phyloP scores from a whole-genome alignment of 2,888 invertebrate species.

The Nemurella pictetii region DNA sequence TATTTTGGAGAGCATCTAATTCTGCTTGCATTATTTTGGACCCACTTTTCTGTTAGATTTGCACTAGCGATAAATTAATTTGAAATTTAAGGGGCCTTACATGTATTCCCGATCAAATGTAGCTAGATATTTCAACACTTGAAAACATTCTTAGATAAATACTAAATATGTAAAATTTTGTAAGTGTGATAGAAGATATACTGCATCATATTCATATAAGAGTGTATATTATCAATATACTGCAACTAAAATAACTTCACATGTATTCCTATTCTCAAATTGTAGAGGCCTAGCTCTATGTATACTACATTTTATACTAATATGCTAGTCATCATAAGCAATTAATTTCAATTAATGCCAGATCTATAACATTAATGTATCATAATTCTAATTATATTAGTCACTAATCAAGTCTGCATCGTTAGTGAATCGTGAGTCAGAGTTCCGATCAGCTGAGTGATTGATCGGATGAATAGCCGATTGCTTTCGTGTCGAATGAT shows the following conservation, averaged over 20 bases:
- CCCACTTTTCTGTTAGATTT: neutral
- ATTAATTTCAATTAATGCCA: constrained; percentile 22
- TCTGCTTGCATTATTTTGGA: neutral
- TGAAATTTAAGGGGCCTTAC: constrained; percentile 28
- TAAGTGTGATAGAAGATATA: neutral
- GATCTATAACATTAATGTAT: constrained; percentile 13
- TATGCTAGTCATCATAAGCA: constrained; percentile 39
- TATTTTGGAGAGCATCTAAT: neutral
- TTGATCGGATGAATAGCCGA: neutral
- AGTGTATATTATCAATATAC: neutral
- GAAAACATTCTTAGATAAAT: neutral
- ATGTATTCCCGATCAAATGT: constrained; percentile 25
- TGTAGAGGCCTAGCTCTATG: neutral
- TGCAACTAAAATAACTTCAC: neutral
- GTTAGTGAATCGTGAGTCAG: neutral
- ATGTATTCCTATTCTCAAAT: neutral
- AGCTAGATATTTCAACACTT: constrained; percentile 6
- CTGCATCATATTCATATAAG: neutral
- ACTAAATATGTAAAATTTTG: constrained; percentile 8
- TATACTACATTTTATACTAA: constrained; percentile 34
- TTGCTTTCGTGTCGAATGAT: neutral
- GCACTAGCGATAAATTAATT: neutral
- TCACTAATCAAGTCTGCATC: neutral
- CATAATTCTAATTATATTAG: constrained; percentile 10
- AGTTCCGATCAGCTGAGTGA: neutral